These are phyloP conservation scores for Sylvietta virens DNA, from an alignment of 2,113 vertebrate genomes.

Conservation along the genomic window DNA sequence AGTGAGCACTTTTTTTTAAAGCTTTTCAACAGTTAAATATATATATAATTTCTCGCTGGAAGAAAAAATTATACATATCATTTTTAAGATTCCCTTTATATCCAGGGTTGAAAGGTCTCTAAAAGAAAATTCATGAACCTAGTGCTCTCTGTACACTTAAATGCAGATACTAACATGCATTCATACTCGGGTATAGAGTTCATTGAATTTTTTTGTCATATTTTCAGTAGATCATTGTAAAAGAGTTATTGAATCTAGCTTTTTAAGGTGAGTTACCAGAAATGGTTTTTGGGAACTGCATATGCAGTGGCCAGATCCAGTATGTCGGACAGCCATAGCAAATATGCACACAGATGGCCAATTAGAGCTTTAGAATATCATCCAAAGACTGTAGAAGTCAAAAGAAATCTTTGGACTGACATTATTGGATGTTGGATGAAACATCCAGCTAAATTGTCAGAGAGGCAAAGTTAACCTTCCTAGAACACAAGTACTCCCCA, in stretches of 20 bases:
- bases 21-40: background rate
- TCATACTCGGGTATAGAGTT: background rate
- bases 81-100: background rate
- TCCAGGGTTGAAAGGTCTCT: background rate
- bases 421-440: background rate
- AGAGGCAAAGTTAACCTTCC: background rate
- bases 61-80: background rate
- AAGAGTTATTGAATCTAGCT: background rate
- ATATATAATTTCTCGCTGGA: background rate
- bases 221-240: background rate
- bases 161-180: background rate
- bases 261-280: background rate
- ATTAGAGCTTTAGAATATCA: background rate
- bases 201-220: background rate
- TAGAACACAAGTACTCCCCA: background rate
- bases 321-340: accelerated
- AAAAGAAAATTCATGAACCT: background rate
- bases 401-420: background rate
- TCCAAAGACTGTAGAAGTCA: background rate
- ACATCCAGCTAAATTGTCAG: background rate
- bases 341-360: background rate
- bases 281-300: background rate
- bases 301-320: background rate
- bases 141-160: background rate
- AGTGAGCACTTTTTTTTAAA: background rate